Conservation (phyloP, 2,888 invertebrate species). For the Diarsia mendica region DNA sequence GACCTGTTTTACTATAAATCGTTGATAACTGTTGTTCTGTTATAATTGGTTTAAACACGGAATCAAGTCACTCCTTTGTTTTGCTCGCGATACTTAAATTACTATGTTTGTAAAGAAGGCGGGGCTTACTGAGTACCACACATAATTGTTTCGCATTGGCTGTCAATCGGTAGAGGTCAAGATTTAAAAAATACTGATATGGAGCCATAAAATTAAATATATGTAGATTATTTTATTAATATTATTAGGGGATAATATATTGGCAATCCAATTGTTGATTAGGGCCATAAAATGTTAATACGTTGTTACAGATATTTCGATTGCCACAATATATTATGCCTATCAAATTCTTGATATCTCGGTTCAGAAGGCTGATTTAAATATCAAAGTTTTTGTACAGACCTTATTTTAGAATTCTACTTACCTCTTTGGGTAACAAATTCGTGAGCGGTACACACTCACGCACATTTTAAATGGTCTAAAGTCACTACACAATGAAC, state of each 20-base stretch:
- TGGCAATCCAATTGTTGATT: not conserved
- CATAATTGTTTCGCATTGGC: slow-evolving; percentile 23
- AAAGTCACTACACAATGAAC: slow-evolving; percentile 34
- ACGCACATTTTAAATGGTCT: slow-evolving; percentile 24
- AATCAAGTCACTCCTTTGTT: slow-evolving; percentile 55
- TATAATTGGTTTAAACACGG: slow-evolving; percentile 57
- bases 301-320: not conserved
- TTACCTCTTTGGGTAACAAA: slow-evolving; percentile 28
- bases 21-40: slow-evolving; percentile 48
- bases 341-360: not conserved
- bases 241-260: slow-evolving; percentile 16
- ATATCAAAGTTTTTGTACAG: slow-evolving; percentile 8
- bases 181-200: slow-evolving; percentile 2
- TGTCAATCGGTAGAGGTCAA: not conserved
- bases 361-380: slow-evolving; percentile 20
- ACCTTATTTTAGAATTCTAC: slow-evolving; percentile 37
- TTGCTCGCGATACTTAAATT: slow-evolving; percentile 27
- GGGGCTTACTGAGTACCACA: slow-evolving; percentile 4
- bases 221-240: slow-evolving; percentile 10
- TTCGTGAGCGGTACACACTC: slow-evolving; percentile 24
- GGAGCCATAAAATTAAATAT: slow-evolving; percentile 3
- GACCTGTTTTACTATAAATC: slow-evolving; percentile 54
- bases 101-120: slow-evolving; percentile 30
- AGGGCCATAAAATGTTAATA: slow-evolving; percentile 9
- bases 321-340: not conserved